Evolutionary conservation across 2,888 invertebrate species (phyloP).

Genomic region (Tineola bisselliella): DNA sequence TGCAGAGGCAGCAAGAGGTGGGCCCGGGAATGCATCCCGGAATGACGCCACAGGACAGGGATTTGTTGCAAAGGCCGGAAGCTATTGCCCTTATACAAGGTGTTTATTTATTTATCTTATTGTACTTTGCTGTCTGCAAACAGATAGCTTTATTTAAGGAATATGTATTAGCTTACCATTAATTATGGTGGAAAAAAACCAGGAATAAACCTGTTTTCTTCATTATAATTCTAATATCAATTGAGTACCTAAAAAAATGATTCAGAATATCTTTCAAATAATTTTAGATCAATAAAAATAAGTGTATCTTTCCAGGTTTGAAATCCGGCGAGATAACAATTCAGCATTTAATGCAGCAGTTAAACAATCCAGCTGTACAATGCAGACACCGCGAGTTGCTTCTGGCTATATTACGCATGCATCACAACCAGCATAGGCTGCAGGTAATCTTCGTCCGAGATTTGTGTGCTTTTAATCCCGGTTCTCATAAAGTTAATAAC

Average conservation of each 20-base stretch:
- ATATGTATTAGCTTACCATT: too few relatives aligned
- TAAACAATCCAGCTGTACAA: constrained; percentile 78
- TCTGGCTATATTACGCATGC: constrained; percentile 70
- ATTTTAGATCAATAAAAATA: not conserved
- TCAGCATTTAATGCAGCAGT: constrained; percentile 79
- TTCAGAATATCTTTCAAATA: too few relatives aligned
- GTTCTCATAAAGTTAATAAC: too few relatives aligned
- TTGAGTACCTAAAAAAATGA: too few relatives aligned
- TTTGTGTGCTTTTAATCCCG: too few relatives aligned
- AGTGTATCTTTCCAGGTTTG: constrained; percentile 58
- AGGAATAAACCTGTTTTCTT: too few relatives aligned
- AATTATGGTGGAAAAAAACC: too few relatives aligned
- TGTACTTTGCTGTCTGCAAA: too few relatives aligned
- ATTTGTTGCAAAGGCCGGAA: constrained; percentile 76
- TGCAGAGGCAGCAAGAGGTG: constrained; percentile 41
- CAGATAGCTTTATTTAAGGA: too few relatives aligned
- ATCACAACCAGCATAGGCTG: constrained; percentile 33
- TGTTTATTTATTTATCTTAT: too few relatives aligned
- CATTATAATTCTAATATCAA: too few relatives aligned
- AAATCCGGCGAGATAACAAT: constrained; percentile 81
- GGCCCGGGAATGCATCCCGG: constrained; percentile 14
- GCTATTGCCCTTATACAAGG: constrained; percentile 82
- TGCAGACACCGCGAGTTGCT: constrained; percentile 78
- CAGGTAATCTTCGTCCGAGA: not conserved
- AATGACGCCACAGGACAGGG: constrained; percentile 59